Base-by-base conservation (phyloP, 2,113 vertebrate genomes). In the Bufo bufo region DNA sequence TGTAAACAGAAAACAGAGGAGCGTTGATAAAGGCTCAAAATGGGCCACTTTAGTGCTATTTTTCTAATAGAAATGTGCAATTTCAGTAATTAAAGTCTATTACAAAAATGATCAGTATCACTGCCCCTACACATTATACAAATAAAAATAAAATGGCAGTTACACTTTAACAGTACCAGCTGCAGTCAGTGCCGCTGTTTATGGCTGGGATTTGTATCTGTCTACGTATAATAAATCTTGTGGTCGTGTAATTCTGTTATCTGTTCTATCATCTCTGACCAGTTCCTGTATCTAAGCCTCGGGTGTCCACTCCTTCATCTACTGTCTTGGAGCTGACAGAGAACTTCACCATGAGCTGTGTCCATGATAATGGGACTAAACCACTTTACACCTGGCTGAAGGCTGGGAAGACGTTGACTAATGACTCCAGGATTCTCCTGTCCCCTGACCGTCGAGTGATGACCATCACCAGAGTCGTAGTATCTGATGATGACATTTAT, bases 301-400 rank as follows among this genome's bases (percentile, higher is more conserved):
- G 95, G 16, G 94, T 99, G 79, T 87, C 96, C 71, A 94, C 96
- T 92, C 94, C 95, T 81, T 92, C 96, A 0, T 95, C 96, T 0
- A 97, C 97, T 0, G 96, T 99, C 9, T 94, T 99, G 91, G 98
- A 99, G 91, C 96, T 97, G 90, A 97, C 96, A 0, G 96, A 99
- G 90, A 94, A 96, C 89, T 95, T 99, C 90, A 92, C 95, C 13
- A 93, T 99, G 85, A 99, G 97, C 95, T 99, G 98, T 89, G 96
- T 96, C 0, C 98, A 99, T 0, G 96, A 97, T 69, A 97, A 97
- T 0, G 98, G 98, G 81, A 99, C 98, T 87, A 97, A 97, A 89
- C 95, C 97, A 43, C 92, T 92, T 14, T 99, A 99, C 91, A 96
- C 93, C 43, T 99, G 98, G 98, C 92, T 96, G 88, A 99, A 99